These are phyloP conservation scores for Cristatella mucedo DNA, from an alignment of 2,888 invertebrate species.

Conservation along the genomic window DNA sequence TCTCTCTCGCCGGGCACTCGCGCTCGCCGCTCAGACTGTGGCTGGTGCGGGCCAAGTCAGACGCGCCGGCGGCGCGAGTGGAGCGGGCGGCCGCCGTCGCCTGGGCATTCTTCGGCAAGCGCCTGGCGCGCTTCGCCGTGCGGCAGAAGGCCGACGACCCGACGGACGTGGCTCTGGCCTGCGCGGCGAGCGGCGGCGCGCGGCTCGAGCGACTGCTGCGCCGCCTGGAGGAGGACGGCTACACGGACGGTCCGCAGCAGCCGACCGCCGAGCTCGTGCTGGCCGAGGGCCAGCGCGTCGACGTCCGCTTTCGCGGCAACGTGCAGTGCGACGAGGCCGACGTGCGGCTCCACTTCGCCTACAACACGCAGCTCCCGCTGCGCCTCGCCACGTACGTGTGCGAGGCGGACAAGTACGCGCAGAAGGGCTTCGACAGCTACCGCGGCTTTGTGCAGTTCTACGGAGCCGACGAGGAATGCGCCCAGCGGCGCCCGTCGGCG, in stretches of 20 bases:
- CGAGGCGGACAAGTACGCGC: conserved; percentile 27
- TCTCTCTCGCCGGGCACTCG: too few relatives aligned
- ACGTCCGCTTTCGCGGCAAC: conserved; percentile 28
- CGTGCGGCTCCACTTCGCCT: conserved; percentile 16
- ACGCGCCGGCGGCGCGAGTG: too few relatives aligned
- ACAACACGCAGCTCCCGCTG: conserved; percentile 22
- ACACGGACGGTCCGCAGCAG: conserved; percentile 19
- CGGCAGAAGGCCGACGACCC: conserved; percentile 21
- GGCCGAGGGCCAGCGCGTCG: conserved; percentile 25
- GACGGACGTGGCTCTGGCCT: conserved; percentile 18
- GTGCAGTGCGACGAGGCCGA: conserved; percentile 13
- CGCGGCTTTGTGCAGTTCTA: conserved; percentile 29
- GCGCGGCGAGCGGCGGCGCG: conserved; percentile 13
- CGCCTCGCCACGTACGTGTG: conserved; percentile 18
- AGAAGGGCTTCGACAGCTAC: conserved; percentile 26
- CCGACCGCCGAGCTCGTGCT: conserved; percentile 20
- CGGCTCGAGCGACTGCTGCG: conserved; percentile 18
- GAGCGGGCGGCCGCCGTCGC: too few relatives aligned
- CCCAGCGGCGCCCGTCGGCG: too few relatives aligned
- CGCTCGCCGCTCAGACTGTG: too few relatives aligned
- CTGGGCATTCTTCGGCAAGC: conserved; percentile 15
- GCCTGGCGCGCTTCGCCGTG: conserved; percentile 20
- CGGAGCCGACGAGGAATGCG: conserved; percentile 17
- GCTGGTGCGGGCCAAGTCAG: too few relatives aligned
- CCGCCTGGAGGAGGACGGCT: conserved; percentile 20